Evolutionary conservation across 2,113 vertebrate species (phyloP).

Genomic region (Dicaeum eximium): DNA sequence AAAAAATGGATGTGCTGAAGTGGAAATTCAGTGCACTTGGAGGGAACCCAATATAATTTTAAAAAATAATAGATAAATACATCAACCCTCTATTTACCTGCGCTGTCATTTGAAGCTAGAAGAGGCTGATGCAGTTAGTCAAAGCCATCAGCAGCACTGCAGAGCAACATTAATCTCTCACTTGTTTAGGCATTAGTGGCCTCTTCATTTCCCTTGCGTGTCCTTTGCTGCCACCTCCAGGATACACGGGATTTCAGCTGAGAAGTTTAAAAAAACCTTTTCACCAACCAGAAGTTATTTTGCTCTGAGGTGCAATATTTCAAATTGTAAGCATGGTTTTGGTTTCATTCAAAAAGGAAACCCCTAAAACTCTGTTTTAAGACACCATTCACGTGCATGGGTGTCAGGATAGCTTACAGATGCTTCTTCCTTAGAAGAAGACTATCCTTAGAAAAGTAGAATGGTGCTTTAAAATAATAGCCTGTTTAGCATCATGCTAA

Average conservation of each 20-base stretch:
- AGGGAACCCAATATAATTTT: slow-evolving; percentile 20
- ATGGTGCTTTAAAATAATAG: slow-evolving; percentile 24
- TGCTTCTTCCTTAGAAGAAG: not conserved
- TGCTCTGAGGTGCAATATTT: not conserved
- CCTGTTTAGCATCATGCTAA: not conserved
- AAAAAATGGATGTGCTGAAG: not conserved
- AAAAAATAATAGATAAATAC: slow-evolving; percentile 26
- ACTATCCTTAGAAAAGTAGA: not conserved
- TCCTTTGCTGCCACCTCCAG: slow-evolving; percentile 80
- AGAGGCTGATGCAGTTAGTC: slow-evolving; percentile 27
- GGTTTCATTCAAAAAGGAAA: not conserved
- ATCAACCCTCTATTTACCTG: slow-evolving; percentile 42
- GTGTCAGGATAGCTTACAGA: not conserved
- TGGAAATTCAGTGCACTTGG: not conserved
- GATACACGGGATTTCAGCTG: not conserved
- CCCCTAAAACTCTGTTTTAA: not conserved
- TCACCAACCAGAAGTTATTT: not conserved
- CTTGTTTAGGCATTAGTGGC: not conserved
- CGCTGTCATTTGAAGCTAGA: slow-evolving; percentile 35
- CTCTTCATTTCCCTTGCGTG: not conserved
- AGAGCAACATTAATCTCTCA: slow-evolving; percentile 29
- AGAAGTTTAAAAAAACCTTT: not conserved
- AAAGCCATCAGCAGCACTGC: slow-evolving; percentile 36
- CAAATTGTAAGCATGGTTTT: not conserved
- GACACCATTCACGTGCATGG: not conserved